Percentiles rank a stretch among this genome's conserved stretches.
Conservation (phyloP, 1,140 invertebrate species). For the Ostrea edulis region DNA sequence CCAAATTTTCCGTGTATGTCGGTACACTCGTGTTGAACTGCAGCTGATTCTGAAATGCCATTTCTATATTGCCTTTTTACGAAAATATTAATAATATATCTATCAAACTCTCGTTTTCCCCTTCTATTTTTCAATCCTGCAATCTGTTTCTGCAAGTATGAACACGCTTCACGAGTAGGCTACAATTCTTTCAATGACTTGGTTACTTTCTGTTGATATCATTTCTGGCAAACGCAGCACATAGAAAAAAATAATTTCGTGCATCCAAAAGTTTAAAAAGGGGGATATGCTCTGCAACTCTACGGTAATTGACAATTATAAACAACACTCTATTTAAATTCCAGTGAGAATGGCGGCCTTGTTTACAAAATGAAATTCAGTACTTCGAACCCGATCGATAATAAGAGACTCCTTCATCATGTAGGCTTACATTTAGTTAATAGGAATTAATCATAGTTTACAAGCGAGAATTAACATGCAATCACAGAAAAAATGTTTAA, state of each 20-base stretch:
- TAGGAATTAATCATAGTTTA: no score
- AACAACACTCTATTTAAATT: background rate
- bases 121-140: background rate
- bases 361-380: background rate
- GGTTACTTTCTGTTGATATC: background rate
- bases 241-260: background rate
- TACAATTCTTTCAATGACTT: background rate
- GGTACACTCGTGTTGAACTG: constrained; percentile 69
- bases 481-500: no score
- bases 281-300: background rate
- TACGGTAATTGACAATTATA: background rate
- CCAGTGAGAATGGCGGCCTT: background rate
- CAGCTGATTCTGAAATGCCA: constrained; percentile 61
- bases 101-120: background rate
- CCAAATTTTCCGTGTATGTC: constrained; percentile 56
- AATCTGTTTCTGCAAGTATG: background rate
- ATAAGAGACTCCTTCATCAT: background rate
- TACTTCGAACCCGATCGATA: background rate
- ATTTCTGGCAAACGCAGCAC: background rate
- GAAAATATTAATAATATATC: background rate
- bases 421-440: no score
- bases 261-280: background rate
- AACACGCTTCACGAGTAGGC: background rate
- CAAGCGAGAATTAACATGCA: no score
- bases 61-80: background rate